Percentiles rank a stretch among this genome's conserved stretches.
Evolutionary conservation across 2,113 vertebrate genomes (phyloP).

Genomic region (Atlantisia rogersi): DNA sequence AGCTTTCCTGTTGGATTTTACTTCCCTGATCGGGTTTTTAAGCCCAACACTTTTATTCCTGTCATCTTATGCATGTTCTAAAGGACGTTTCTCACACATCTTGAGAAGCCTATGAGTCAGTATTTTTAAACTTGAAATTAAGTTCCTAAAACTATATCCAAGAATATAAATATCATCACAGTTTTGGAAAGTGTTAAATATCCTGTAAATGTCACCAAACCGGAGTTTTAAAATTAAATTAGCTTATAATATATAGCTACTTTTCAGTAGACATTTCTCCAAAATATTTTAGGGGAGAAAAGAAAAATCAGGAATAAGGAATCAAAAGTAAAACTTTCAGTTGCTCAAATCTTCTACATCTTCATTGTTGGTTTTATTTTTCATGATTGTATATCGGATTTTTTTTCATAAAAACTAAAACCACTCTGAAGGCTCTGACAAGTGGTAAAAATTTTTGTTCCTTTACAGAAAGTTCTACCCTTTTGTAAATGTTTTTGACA

Average conservation of each 20-base stretch:
- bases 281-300: background rate
- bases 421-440: background rate
- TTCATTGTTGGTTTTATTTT: background rate
- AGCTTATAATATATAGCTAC: background rate
- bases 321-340: background rate
- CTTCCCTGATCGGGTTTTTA: background rate
- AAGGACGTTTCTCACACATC: background rate
- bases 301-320: background rate
- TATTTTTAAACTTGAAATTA: constrained; percentile 35
- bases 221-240: constrained; percentile 28
- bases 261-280: background rate
- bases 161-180: constrained; percentile 24
- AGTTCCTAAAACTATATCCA: constrained; percentile 13
- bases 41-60: constrained; percentile 15
- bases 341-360: background rate
- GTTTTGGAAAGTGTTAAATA: constrained; percentile 44
- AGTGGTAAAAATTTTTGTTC: background rate
- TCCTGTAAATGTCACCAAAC: constrained; percentile 17
- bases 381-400: rapidly evolving
- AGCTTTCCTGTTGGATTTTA: background rate
- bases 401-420: background rate
- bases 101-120: background rate
- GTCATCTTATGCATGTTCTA: background rate
- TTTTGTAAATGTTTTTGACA: background rate
- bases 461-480: background rate